These are phyloP conservation scores for Dynastes grantii DNA, from an alignment of 2,888 invertebrate genomes.

Conservation along the genomic window DNA sequence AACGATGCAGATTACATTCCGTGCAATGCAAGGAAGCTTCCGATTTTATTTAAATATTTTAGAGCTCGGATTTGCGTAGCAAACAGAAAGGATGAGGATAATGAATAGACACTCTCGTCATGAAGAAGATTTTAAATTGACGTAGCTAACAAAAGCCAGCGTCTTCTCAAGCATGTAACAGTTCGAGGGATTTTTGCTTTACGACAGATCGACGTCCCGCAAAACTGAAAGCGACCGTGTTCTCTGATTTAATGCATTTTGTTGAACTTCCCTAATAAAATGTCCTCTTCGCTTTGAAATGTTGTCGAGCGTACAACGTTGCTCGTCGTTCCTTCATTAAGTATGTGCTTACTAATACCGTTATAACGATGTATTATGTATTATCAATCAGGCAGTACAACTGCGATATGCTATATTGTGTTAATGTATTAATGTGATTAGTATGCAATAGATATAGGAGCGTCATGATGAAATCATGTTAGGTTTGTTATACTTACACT, in stretches of 20 bases:
- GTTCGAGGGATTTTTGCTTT: slow-evolving; percentile 17
- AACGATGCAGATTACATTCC: too few species aligned
- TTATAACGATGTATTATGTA: slow-evolving; percentile 4
- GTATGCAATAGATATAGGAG: too few species aligned
- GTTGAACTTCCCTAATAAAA: slow-evolving; percentile 38
- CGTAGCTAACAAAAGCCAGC: not conserved
- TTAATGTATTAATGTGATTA: too few species aligned
- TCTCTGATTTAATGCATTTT: slow-evolving; percentile 35
- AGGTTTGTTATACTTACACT: too few species aligned
- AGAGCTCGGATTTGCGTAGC: too few species aligned
- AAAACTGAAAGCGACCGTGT: slow-evolving; percentile 11
- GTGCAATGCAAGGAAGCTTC: too few species aligned
- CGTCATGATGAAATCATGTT: too few species aligned
- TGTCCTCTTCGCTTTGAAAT: slow-evolving; percentile 24
- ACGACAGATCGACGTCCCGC: not conserved
- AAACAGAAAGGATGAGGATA: too few species aligned
- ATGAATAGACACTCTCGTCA: too few species aligned
- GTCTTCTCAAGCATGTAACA: not conserved
- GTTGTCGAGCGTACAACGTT: not conserved
- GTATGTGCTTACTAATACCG: not conserved
- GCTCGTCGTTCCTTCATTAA: not conserved
- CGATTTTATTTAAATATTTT: too few species aligned
- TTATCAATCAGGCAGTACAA: not conserved
- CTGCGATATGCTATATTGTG: not conserved
- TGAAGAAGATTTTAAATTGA: not conserved